Base-by-base conservation (phyloP, 2,888 invertebrate species). In the Calliopum simillimum region DNA sequence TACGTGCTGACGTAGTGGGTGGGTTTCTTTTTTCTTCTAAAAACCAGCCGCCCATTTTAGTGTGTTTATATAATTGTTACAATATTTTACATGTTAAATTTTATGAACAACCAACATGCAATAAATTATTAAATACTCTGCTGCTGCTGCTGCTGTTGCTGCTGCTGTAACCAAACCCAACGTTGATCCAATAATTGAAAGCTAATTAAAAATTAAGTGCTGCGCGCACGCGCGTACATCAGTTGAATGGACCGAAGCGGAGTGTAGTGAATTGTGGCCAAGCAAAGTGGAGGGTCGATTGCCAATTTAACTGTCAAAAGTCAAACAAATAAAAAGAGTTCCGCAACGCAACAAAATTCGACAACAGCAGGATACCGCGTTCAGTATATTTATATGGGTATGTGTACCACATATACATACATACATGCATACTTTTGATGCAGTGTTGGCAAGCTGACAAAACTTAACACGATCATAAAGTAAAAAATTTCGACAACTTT, bases 391-490 rank as follows among this genome's bases (percentile, higher is more conserved):
- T 53, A 21, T 16, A 19, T 19, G 19, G n/a, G 4, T 53, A 21
- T 23, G 21, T 16, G 64, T 51, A 41, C 70, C 61, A 66, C 53
- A 66, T 67, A 43, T 23, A 23, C 44, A 46, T 23, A 23, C 61
- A n/a, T n/a, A n/a, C n/a, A n/a, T n/a, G n/a, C n/a, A n/a, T n/a
- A n/a, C n/a, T n/a, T n/a, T n/a, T 16, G 61, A 14, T 19, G 33
- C 44, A 47, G 43, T 25, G 16, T 3, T 14, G n/a, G 19, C 16
- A 64, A 67, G 68, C 47, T 71, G 71, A 67, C 64, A 68, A 68
- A 68, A 62, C 41, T 64, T 63, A 73, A 73, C 71, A 71, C 73
- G 73, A 71, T 71, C 73, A 66, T 73, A 73, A 73, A 73, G 59
- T 69, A 67, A 62, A 69, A n/a, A 71, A 69, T 71, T 71, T 71